Evolutionary conservation across 2,888 invertebrate genomes (phyloP), one percentile per base, ranked within the genome.

Genomic region (Thecophora atra): DNA sequence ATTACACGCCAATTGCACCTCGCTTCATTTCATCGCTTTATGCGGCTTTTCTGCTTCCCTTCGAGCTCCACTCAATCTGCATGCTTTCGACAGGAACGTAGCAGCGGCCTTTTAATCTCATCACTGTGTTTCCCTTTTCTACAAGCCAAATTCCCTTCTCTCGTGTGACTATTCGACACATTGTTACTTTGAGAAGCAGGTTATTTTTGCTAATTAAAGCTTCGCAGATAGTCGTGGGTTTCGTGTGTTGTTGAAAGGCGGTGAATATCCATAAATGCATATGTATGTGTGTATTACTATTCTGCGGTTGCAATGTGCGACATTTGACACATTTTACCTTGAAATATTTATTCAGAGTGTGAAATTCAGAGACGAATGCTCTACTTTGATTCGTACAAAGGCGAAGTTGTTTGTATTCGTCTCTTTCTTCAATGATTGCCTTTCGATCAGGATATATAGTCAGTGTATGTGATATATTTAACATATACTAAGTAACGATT

Each of bases 1-100:
- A 66, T 62, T 72, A 60, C 70, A 70, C 74, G 74, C 74, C 66
- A 74, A 74, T 72, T 74, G 72, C 56, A 70, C 63, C 28, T 26
- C 63, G 56, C 74, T 70, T 70, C 52, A 42, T 21, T 67, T 19
- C 19, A 67, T 19, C 54, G 21, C 7, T 17, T 64, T 8, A 19
- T 42, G 4, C 30, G 62, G 21, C 21, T 7, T 13, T 64, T 8
- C 15, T 44, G 17, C n/a, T 51, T 51, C 30, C 30, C 17, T 63
- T 42, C n/a, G 15, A n/a, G n/a, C 62, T 51, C 17, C 63, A 19
- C 13, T 47, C 56, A 62, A 58, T 37, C 17, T 26, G 69, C 42
- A 44, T 69, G 13, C 47, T 64, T 42, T 42, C 65, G 17, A 51
- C 51, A 51, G 6, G 52, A 47, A 26, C 7, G 65, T 26, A 65